Evolutionary conservation across 1,140 invertebrate genomes (phyloP).

Genomic region (Drosophila kohkoa): DNA sequence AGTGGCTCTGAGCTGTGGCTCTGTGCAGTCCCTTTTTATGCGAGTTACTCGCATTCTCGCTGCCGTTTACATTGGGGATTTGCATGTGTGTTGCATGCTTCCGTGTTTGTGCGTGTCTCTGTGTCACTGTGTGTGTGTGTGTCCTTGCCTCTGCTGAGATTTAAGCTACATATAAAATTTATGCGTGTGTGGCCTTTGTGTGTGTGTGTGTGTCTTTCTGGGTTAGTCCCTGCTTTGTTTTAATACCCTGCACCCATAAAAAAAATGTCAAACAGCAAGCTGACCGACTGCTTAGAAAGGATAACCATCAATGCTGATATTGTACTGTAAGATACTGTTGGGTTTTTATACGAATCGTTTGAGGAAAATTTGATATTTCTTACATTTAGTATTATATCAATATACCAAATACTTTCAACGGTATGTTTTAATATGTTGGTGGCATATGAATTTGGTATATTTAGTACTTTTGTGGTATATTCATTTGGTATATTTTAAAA

Average conservation of each 20-base stretch:
- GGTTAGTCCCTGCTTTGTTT: conserved; percentile 54
- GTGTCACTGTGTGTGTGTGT: conserved; percentile 16
- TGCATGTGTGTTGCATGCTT: conserved; percentile 71
- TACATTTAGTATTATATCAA: no score
- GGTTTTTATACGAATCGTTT: no score
- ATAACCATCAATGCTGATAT: not conserved
- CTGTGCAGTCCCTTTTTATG: conserved; percentile 66
- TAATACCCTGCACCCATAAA: conserved; percentile 34
- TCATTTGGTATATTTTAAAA: no score
- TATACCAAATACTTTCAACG: no score
- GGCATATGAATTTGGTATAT: no score
- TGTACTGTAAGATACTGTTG: no score
- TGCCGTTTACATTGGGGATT: conserved; percentile 79
- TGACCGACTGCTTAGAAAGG: not conserved
- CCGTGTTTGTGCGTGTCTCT: not conserved
- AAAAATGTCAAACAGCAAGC: not conserved
- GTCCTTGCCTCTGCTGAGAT: conserved; percentile 69
- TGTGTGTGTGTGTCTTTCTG: conserved; percentile 26
- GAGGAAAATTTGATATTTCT: no score
- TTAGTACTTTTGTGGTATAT: no score
- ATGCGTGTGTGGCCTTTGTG: conserved; percentile 70
- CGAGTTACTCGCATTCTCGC: conserved; percentile 56
- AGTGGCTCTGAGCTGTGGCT: conserved; percentile 51
- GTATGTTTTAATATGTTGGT: no score
- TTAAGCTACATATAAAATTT: conserved; percentile 81